Conservation (phyloP, 2,113 vertebrate species). For the Plestiodon gilberti region DNA sequence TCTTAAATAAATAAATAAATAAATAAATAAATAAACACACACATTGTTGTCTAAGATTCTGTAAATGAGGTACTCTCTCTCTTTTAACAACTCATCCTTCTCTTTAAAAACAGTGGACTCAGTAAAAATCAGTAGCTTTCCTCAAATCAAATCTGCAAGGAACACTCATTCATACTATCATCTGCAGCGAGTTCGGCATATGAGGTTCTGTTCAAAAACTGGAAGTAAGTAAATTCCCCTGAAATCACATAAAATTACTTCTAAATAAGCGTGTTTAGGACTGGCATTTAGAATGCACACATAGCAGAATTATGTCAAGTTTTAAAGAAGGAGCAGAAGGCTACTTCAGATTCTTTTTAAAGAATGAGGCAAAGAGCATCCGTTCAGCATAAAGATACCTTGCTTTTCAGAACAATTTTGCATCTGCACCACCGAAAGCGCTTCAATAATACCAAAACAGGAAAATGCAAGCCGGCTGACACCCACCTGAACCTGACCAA, state of each 20-base stretch:
- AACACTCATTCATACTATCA: not conserved
- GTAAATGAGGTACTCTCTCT: not conserved
- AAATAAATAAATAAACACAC: too few species aligned
- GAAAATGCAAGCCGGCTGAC: conserved; percentile 7
- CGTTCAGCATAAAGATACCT: not conserved
- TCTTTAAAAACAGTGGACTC: not conserved
- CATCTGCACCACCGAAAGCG: not conserved
- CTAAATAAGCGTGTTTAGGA: not conserved
- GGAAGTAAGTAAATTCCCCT: not conserved
- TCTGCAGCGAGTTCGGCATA: fast-evolving
- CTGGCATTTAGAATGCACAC: not conserved
- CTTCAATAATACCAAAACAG: not conserved
- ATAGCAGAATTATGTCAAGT: not conserved
- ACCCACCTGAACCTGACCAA: conserved; percentile 26
- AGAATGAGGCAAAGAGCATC: not conserved
- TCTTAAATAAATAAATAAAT: conserved; percentile 20
- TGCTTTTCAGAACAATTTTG: conserved; percentile 9
- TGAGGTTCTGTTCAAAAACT: not conserved
- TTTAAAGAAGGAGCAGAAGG: not conserved
- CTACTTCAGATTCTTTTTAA: not conserved
- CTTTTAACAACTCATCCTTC: not conserved
- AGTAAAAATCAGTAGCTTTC: conserved; percentile 40
- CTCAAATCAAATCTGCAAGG: not conserved
- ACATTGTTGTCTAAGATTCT: not conserved
- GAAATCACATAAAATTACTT: not conserved